These are phyloP conservation scores for Tiphia femorata DNA, from an alignment of 2,888 invertebrate genomes.

Conservation along the genomic window DNA sequence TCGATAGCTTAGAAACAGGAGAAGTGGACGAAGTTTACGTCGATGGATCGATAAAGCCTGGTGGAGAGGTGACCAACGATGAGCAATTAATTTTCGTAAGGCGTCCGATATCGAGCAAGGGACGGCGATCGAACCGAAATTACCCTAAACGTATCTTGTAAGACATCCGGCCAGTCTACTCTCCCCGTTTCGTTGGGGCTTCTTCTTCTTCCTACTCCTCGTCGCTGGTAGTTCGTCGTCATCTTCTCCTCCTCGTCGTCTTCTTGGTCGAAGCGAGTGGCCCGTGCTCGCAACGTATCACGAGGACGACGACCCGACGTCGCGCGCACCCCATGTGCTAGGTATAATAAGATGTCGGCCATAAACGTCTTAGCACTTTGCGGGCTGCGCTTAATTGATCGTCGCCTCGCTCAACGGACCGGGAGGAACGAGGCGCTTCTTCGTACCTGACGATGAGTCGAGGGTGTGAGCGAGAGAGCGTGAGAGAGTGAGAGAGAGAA, in stretches of 20 bases:
- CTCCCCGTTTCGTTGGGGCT: not conserved
- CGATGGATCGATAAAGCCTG: too few species aligned
- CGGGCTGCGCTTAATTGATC: conserved; percentile 65
- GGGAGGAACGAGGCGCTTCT: conserved; percentile 20
- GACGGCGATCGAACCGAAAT: conserved; percentile 34
- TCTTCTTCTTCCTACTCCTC: too few species aligned
- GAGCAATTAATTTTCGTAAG: conserved; percentile 40
- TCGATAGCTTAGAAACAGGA: too few species aligned
- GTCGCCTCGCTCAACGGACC: conserved; percentile 30
- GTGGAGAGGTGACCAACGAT: conserved; percentile 21
- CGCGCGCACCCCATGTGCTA: conserved; percentile 29
- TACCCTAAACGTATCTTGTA: conserved; percentile 54
- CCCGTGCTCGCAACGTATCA: conserved; percentile 11
- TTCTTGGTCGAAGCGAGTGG: conserved; percentile 19
- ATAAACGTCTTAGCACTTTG: conserved; percentile 66
- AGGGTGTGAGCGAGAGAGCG: not conserved
- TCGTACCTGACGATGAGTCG: conserved; percentile 23
- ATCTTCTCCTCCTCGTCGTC: conserved; percentile 8
- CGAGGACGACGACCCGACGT: conserved; percentile 48
- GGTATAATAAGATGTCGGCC: conserved; percentile 64
- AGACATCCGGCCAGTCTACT: conserved; percentile 43
- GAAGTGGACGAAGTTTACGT: too few species aligned
- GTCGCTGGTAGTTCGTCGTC: too few species aligned
- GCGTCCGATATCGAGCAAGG: conserved; percentile 30
- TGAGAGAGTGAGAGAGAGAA: not conserved